Base-by-base conservation (phyloP, 2,113 vertebrate genomes). In the Alligator mississippiensis region DNA sequence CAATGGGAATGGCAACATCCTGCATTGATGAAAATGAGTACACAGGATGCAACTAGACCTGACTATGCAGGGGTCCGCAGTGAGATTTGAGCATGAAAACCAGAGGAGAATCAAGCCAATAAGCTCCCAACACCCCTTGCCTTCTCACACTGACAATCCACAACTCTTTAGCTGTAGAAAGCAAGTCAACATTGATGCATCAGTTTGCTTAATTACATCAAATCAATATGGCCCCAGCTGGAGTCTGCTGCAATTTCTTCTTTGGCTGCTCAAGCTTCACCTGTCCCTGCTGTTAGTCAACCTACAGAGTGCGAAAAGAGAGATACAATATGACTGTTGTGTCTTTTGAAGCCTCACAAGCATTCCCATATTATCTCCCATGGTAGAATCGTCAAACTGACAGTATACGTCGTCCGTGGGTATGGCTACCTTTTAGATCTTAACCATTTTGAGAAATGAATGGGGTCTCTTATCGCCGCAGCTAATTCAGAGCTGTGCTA, bases 271-370 rank as follows among this genome's bases (percentile, higher is more conserved):
- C 47, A 3, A 54, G 66, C 58, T 58, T 57, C 68, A 80, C 70
- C 21, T 66, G 54, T 88, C 90, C 75, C 84, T 90, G 3, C 88
- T 91, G 75, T 84, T 77, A 72, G 55, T 80, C 82, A 92, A 28
- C 34, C n/a, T 66, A 54, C 27, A 57, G 61, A 14, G 30, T 19
- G 30, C 87, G 82, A n/a, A 54, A 61, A 59, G 13, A 93, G 30
- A 77, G 2, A 27, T 30, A 30, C 1, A 75, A 22, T 30, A 27
- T 15, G 84, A 57, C 17, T 15, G 9, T 30, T 34, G 58, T 11
- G 6, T 34, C 22, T 81, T 54, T 88, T 80, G 79, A 77, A 90
- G 68, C 13, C 17, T 64, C 66, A 21, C n/a, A 68, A 68, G 30
- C n/a, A 34, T 5, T 34, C n/a, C 66, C 19, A 16, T 68, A 9